Evolutionary conservation across 2,888 invertebrate genomes (phyloP), one percentile per base, ranked within the genome.

Genomic region (Alloplasta piceator): DNA sequence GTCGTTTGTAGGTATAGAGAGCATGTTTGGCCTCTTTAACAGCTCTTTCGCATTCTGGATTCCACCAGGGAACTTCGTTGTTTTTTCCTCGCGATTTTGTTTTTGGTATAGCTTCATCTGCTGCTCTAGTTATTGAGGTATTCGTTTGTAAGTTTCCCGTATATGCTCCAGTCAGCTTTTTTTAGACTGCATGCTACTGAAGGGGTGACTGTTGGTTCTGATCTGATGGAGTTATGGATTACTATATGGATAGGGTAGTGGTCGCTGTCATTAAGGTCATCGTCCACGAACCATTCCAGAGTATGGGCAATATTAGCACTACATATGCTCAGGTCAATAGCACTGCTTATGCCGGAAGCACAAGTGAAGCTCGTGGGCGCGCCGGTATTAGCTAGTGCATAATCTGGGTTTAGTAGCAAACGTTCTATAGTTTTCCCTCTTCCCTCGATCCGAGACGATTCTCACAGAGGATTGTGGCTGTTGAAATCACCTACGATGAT

Each of bases 401-500:
- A n/a, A 12, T 60, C 60, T 10, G 60, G 60, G 39, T 60, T 39
- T n/a, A n/a, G 5, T 12, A 60, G 39, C 60, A 38, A 39, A 6
- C 60, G 60, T 38, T 60, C 60, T 4, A 60, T 10, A 1, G n/a
- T 60, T 10, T 39, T 60, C 10, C 60, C 39, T 5, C 60, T 60
- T 38, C 38, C 38, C 6, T 60, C 60, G 12, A n/a, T n/a, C 3
- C 10, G 7, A 5, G 60, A 39, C 5, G 61, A 46, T 6, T 43
- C 46, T 16, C 16, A 63, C 46, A 63, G 6, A 5, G 16, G 43
- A 5, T 63, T 43, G 16, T 63, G 46, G 7, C 43, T 14, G 43
- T 61, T 61, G 14, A 61, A 84, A 55, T 87, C 86, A 0, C 86
- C 87, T 9, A 86, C 16, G 1, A 86, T 61, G 4, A 88, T 77